A percentile compares a stretch with the other conserved stretches of the same genome.
phyloP scores from a whole-genome alignment of 1,140 invertebrate genomes.

The Macrostomum lignano region DNA sequence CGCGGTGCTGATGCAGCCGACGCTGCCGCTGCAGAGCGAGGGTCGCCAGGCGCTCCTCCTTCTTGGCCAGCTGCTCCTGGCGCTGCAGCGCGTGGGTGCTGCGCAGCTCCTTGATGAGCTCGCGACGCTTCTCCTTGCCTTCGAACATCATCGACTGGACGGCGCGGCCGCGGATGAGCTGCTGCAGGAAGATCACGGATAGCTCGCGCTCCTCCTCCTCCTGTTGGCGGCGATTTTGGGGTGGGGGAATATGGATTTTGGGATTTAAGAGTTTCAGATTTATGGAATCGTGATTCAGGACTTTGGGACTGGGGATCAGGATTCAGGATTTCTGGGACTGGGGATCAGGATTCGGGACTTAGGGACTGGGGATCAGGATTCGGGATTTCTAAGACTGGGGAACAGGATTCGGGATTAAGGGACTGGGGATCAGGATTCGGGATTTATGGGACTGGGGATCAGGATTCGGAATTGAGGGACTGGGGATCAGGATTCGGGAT shows the following conservation, averaged over 20 bases:
- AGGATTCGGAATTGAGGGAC: too few relatives aligned
- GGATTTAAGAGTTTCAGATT: not conserved
- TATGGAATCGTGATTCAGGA: too few relatives aligned
- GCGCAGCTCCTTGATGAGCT: conserved; percentile 39
- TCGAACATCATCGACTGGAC: conserved; percentile 40
- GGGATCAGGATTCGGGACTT: too few relatives aligned
- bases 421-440: too few relatives aligned
- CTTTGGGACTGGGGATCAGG: too few relatives aligned
- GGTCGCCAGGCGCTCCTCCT: conserved; percentile 27
- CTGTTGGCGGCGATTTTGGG: conserved; percentile 9
- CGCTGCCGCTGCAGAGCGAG: conserved; percentile 25
- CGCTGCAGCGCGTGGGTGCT: conserved; percentile 35
- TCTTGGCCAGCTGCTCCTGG: conserved; percentile 19
- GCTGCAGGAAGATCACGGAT: conserved; percentile 35
- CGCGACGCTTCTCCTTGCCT: conserved; percentile 36
- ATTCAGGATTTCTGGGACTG: too few relatives aligned
- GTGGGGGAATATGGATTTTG: not conserved
- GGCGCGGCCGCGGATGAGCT: conserved; percentile 37
- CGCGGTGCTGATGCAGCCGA: conserved; percentile 22
- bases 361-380: too few relatives aligned
- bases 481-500: too few relatives aligned
- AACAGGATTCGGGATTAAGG: too few relatives aligned
- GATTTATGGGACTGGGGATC: too few relatives aligned
- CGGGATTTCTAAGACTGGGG: too few relatives aligned
- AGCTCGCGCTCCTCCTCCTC: conserved; percentile 33